Percentiles rank a stretch among this genome's conserved stretches.
Conservation (phyloP, 2,888 invertebrate species). For the Campoletis raptor region DNA sequence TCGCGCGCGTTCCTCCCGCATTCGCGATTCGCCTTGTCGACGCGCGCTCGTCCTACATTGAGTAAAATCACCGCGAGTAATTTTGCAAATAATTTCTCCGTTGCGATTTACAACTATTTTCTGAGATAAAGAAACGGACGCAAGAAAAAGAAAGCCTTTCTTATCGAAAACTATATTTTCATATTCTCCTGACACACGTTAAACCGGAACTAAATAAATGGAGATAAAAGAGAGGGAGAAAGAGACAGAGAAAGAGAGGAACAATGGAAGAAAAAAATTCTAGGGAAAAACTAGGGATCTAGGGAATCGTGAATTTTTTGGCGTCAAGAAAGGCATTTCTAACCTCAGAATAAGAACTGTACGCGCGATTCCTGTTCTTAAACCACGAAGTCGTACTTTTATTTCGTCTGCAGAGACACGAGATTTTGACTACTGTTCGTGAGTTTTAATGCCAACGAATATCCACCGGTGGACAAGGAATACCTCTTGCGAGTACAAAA, state of each 20-base stretch:
- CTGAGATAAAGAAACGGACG: background rate
- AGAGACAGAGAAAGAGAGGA: conserved; percentile 19
- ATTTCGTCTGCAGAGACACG: background rate
- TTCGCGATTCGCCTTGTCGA: conserved; percentile 28
- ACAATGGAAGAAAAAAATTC: conserved; percentile 32
- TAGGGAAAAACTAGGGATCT: conserved; percentile 18
- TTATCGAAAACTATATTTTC: conserved; percentile 33
- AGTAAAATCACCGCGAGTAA: conserved; percentile 25
- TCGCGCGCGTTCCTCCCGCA: conserved; percentile 41
- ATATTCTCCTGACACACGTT: conserved; percentile 28
- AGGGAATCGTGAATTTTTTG: conserved; percentile 38
- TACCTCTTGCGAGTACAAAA: background rate
- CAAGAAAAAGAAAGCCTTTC: background rate
- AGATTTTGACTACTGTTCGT: background rate
- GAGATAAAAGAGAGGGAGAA: conserved; percentile 20
- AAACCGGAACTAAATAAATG: conserved; percentile 4
- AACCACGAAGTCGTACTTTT: background rate
- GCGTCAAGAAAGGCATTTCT: conserved; percentile 50
- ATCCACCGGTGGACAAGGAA: background rate
- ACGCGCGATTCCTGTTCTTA: conserved; percentile 28
- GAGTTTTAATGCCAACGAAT: background rate
- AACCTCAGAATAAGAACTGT: conserved; percentile 50
- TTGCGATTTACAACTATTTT: background rate
- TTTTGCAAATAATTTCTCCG: background rate
- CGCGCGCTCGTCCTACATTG: conserved; percentile 20